Evolutionary conservation across 2,888 invertebrate species (phyloP), one percentile per base, ranked within the genome.

Genomic region (Scaptomyza reducta): DNA sequence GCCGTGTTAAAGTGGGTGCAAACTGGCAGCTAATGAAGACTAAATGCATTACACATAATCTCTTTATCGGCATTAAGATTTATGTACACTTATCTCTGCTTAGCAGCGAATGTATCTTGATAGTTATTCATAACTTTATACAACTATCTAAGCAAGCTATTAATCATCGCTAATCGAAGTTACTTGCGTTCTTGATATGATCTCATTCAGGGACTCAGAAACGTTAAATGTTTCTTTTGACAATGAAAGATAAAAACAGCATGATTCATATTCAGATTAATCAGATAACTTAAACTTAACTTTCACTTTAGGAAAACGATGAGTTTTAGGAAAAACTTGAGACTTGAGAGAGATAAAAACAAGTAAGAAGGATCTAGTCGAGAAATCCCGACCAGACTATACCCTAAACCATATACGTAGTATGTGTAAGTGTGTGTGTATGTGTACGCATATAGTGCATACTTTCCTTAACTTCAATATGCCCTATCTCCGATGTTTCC

Each of bases 11-110:
- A 53, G 33, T 62, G 63, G 47, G 14, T 46, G 67, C 67, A 60
- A 67, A 67, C 49, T 63, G 62, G 45, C 54, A 63, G 61, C 68
- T 69, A 77, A 68, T 61, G 59, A 72, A 49, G 59, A 60, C 72
- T 50, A 22, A 44, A 54, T 71, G 25, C 40, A 40, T 55, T 14
- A 59, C 60, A 53, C 41, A 46, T 49, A 16, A 47, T 53, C 41
- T 45, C 6, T 6, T 33, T 13, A 68, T 60, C 59, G 46, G 29
- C 31, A 22, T 45, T 10, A 41, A 50, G 13, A 51, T 46, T 45
- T 42, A 9, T 38, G 50, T 27, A 16, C 44, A 55, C 40, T 40
- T 33, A 53, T 38, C 31, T 18, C 27, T 35, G n/a, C 18, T 18
- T 9, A 16, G n/a, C n/a, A n/a, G n/a, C 13, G 13, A 56, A 13